Base-by-base conservation (phyloP, 2,888 invertebrate species). In the Apotomis turbidana region DNA sequence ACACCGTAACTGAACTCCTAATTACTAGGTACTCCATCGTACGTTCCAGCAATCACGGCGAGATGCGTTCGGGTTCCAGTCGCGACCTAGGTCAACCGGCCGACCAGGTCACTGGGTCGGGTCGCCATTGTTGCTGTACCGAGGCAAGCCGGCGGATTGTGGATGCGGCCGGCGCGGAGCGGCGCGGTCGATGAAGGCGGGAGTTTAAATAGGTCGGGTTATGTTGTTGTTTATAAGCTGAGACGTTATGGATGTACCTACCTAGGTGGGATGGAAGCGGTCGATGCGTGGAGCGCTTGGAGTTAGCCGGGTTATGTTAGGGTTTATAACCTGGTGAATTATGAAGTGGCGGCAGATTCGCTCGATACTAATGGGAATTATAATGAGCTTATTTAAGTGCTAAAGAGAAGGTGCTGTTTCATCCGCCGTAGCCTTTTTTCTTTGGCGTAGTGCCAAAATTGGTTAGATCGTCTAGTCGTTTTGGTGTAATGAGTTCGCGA, bases 31-130 rank as follows among this genome's bases (percentile, higher is more conserved):
- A 36, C 49, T 58, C 27, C n/a, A 58, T 51, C 57, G 58, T 58
- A 15, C 54, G 36, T 54, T 44, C 59, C 15, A 15, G 67, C 8
- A 60, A 44, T 15, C 36, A 44, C 51, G 10, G 49, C 13, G 41
- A 15, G 51, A 68, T 72, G 79, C 75, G 76, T 72, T 69, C 72
- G 76, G 76, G 77, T 74, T 77, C 79, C 79, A 78, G 79, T 80
- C 81, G 78, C 77, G 90, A 88, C 91, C 90, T 88, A 84, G 91
- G 92, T 91, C 91, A 89, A 84, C 86, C 68, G 90, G 89, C 89
- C 90, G 84, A 76, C 81, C 83, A 81, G 87, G 83, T 81, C 78
- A 83, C 88, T 90, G 78, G 91, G 92, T 89, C 90, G 78, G 91
- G 92, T 89, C 90, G 81, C 87, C 87, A 86, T 85, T 85, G 85